phyloP scores from a whole-genome alignment of 2,113 vertebrate species.

The Setophaga kirtlandii region DNA sequence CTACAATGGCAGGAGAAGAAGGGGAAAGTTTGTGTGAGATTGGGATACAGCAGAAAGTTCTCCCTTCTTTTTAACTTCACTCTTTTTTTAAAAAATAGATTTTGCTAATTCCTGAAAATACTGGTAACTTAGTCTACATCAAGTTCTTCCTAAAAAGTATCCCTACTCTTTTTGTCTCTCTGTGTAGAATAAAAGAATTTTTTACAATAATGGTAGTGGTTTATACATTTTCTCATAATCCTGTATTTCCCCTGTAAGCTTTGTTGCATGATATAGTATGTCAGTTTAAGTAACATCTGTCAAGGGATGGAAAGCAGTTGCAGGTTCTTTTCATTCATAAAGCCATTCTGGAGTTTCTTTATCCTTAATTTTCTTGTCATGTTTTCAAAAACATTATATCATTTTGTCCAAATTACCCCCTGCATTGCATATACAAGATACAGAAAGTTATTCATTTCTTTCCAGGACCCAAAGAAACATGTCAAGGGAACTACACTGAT shows the following conservation, averaged over 20 bases:
- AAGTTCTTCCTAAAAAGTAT: constrained; percentile 15
- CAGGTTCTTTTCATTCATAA: constrained; percentile 55
- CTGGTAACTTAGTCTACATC: not conserved
- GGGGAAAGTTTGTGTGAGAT: not conserved
- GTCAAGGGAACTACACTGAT: constrained; percentile 33
- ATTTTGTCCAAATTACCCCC: constrained; percentile 54
- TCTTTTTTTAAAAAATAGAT: not conserved
- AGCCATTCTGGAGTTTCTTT: constrained; percentile 38
- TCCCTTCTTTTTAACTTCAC: not conserved
- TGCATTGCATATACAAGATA: constrained; percentile 41
- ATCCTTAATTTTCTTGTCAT: constrained; percentile 67
- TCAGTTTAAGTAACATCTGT: constrained; percentile 65
- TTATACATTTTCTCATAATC: constrained; percentile 52
- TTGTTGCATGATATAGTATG: constrained; percentile 53
- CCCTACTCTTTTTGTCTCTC: constrained; percentile 44
- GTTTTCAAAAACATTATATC: constrained; percentile 61
- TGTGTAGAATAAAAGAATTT: constrained; percentile 31
- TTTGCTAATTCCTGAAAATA: constrained; percentile 7
- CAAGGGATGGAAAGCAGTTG: constrained; percentile 61
- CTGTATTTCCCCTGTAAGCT: not conserved
- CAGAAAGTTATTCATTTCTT: constrained; percentile 46
- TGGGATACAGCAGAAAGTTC: not conserved
- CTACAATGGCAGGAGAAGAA: not conserved
- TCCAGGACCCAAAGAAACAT: constrained; percentile 60
- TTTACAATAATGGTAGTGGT: constrained; percentile 38